Base-by-base conservation (phyloP, 2,888 invertebrate genomes). In the Criorhina ranunculi region DNA sequence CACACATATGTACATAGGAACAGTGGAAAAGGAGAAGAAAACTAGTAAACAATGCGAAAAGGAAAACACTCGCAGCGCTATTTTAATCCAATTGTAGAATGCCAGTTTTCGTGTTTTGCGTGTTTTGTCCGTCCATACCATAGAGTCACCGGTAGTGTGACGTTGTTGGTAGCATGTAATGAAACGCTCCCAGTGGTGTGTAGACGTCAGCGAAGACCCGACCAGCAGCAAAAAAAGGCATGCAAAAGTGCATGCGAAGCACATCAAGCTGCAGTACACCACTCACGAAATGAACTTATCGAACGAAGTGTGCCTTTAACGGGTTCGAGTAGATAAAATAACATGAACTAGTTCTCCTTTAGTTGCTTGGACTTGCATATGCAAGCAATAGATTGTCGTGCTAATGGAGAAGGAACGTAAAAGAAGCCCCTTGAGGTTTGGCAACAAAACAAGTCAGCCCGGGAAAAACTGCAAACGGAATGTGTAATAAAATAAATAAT, bases 401-500 rank as follows among this genome's bases (percentile, higher is more conserved):
- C 53, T 53, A 15, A 15, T 40, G 59, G 62, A 76, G 53, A 57
- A 57, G 59, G 64, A 69, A 83, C 79, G 31, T 29, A 40, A 31
- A 80, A 85, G 85, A 85, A 85, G 85, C 85, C 85, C 85, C 76
- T 85, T 83, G 67, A 73, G 35, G 83, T 66, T 67, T 24, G 66
- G 60, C 79, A 73, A 53, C 70, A 73, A 49, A 62, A 72, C 73
- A 51, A 73, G 51, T 31, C 64, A 51, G 79, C 53, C 57, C 67
- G 62, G 83, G 67, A 79, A 75, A 85, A 85, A 24, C 76, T 85
- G 75, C 80, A 85, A 75, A 85, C 85, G 85, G 85, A 85, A 85
- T 85, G 85, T 85, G 85, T 85, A 85, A 85, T 85, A 80, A 85
- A 85, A 85, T 80, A 85, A 85, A 85, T 85, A 85, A 85, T 85